These are phyloP conservation scores for Dorcus parallelipipedus DNA, from an alignment of 2,888 invertebrate species.

Conservation along the genomic window DNA sequence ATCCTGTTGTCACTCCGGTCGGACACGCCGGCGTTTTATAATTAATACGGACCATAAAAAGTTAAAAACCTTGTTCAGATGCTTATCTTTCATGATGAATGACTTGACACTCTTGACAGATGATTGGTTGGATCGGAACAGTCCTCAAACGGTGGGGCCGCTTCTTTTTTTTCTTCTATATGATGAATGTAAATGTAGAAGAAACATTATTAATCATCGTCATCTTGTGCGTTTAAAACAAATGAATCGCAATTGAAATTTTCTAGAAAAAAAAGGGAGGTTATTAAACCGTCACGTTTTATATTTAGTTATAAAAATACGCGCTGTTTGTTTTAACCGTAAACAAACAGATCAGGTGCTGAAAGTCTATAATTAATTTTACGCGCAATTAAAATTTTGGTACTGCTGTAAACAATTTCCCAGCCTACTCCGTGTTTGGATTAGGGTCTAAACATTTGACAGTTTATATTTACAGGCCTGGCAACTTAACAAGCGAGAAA, in stretches of 20 bases:
- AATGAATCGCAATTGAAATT: too few relatives aligned
- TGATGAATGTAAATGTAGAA: too few relatives aligned
- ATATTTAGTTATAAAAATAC: neutral
- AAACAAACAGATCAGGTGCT: constrained; percentile 8
- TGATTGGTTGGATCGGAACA: constrained; percentile 29
- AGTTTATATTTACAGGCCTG: constrained; percentile 24
- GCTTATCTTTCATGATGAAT: constrained; percentile 33
- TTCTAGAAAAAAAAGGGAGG: too few relatives aligned
- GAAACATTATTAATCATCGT: too few relatives aligned
- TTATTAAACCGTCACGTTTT: neutral
- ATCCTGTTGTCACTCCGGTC: too few relatives aligned
- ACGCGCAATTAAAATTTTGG: constrained; percentile 19
- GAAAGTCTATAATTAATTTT: constrained; percentile 12
- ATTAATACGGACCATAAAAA: constrained; percentile 11
- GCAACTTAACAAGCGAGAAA: constrained; percentile 25
- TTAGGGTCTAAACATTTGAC: constrained; percentile 26
- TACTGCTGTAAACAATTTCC: constrained; percentile 20
- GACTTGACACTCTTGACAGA: constrained; percentile 31
- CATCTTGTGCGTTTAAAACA: too few relatives aligned
- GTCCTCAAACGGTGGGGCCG: constrained; percentile 19
- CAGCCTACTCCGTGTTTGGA: constrained; percentile 24
- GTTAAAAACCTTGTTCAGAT: constrained; percentile 22
- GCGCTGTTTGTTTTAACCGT: neutral
- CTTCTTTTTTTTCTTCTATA: neutral
- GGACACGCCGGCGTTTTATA: neutral